Evolutionary conservation across 2,797 vertebrate genomes (phyloP), one percentile per base, ranked within the genome.

Genomic region (Argyrosomus regius): DNA sequence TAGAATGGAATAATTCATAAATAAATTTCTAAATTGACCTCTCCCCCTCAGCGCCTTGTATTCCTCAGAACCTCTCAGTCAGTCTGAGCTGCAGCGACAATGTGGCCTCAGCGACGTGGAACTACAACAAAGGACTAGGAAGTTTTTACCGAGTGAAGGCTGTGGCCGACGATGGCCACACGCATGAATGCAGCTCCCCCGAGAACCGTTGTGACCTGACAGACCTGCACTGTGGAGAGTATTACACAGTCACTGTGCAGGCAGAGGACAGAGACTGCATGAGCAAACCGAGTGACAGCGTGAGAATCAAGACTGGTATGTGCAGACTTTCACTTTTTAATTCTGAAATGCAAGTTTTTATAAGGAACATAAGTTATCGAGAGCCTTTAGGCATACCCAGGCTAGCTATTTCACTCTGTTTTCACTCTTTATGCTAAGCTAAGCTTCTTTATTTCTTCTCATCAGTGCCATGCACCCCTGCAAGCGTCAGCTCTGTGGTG

Each of bases 401-500:
- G 35, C 22, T 53, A 59, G 28, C 6, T 2, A 11, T 50, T 50
- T 18, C 17, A 18, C 24, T 8, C 3, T 1, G 39, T 63, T 48
- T 26, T 16, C 9, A 46, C 4, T 60, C 49, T 56, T 56, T 35
- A 46, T 73, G 20, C 50, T 35, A 56, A 9, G 35, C 35, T 39
- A 39, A 39, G 8, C 8, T 8, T 35, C 7, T 35, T 35, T 39
- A 39, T 75, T 12, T 84, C 52, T 39, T 52, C 66, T 66, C 53
- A 50, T 28, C 78, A 96, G 96, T 89, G 13, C 96, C 96, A 0
- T 96, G 96, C 66, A 88, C 81, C 39, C 94, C 95, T n/a, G 84
- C 46, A 52, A 86, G 90, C 14, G 5, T 92, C 70, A 80, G 81
- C 1, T 62, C 93, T 8, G 31, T 26, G 58, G 62, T 95, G 24